A percentile compares a stretch with the other conserved stretches of the same genome.
These are phyloP conservation scores for Tragulus kanchil DNA, from an alignment of 2,113 vertebrate species.

Conservation along the genomic window DNA sequence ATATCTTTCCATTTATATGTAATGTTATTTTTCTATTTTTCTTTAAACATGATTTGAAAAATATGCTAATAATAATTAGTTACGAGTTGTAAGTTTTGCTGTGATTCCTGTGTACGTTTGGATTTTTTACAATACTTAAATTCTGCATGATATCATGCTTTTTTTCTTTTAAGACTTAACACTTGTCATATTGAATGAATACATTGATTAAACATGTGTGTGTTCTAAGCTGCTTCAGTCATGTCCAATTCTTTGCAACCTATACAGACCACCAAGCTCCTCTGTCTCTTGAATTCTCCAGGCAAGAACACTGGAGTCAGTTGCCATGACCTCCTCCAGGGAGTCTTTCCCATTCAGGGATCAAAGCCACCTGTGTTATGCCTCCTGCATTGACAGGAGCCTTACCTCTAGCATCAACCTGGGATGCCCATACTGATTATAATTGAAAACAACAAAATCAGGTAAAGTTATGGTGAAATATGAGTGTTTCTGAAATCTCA, in stretches of 20 bases:
- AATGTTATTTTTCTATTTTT: neutral
- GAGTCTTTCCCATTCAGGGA: neutral
- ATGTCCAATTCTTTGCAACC: neutral
- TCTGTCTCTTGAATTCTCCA: accelerated
- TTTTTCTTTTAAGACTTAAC: neutral
- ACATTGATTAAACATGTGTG: neutral
- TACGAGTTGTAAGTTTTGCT: neutral
- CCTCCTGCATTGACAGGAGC: neutral
- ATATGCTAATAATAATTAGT: neutral
- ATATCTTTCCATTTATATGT: neutral
- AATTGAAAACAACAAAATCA: neutral
- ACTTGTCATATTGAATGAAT: neutral
- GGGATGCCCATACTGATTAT: neutral
- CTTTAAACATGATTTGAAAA: neutral
- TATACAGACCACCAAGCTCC: neutral
- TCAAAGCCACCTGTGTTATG: neutral
- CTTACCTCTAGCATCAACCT: neutral
- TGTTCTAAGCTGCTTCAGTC: accelerated
- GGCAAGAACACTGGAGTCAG: neutral
- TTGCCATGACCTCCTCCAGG: neutral
- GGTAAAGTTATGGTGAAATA: neutral
- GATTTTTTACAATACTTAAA: neutral
- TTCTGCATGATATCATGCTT: neutral
- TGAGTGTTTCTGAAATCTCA: neutral
- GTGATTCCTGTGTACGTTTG: neutral